phyloP scores from a whole-genome alignment of 53 echinoderm and acorn worm species.

The Pentamera pediparva region DNA sequence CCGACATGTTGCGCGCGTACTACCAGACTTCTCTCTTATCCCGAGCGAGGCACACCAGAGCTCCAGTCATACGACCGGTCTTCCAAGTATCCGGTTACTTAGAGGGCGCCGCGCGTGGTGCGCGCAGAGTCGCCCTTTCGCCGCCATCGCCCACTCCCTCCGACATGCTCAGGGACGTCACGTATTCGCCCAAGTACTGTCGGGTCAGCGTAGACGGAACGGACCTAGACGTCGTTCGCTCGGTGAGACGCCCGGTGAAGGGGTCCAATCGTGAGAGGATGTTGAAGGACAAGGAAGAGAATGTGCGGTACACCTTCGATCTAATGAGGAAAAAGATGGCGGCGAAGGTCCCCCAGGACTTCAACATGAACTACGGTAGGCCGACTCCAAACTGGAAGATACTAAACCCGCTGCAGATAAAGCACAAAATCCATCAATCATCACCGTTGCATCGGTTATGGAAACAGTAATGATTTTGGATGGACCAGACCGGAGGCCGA shows the following conservation, averaged over 20 bases:
- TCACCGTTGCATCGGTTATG: constrained; percentile 80
- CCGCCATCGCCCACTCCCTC: constrained; percentile 83
- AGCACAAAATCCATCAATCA: constrained; percentile 83
- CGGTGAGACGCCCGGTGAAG: constrained; percentile 85
- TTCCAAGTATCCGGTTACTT: constrained; percentile 41
- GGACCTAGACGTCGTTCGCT: constrained; percentile 62
- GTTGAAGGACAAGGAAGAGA: constrained; percentile 85
- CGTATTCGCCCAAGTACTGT: constrained; percentile 15
- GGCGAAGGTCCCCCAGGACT: constrained; percentile 67
- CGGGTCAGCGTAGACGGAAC: constrained; percentile 3
- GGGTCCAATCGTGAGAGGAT: constrained; percentile 91
- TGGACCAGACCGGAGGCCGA: too few relatives aligned
- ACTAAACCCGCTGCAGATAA: constrained; percentile 84
- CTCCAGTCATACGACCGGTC: constrained; percentile 58
- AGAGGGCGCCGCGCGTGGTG: constrained; percentile 29
- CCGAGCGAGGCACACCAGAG: constrained; percentile 37
- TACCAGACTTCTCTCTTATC: constrained; percentile 42
- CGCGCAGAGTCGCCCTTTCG: constrained; percentile 54
- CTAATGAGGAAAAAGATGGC: constrained; percentile 90
- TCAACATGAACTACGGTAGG: constrained; percentile 90
- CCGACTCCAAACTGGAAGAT: constrained; percentile 99
- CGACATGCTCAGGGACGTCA: constrained; percentile 66
- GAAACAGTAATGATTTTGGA: constrained; percentile 54
- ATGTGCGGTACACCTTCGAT: constrained; percentile 65
- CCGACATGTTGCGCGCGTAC: constrained; percentile 50